Percentiles rank a stretch among this genome's conserved stretches.
Evolutionary conservation across 2,113 vertebrate genomes (phyloP).

Genomic region (Solenodon paradoxus): DNA sequence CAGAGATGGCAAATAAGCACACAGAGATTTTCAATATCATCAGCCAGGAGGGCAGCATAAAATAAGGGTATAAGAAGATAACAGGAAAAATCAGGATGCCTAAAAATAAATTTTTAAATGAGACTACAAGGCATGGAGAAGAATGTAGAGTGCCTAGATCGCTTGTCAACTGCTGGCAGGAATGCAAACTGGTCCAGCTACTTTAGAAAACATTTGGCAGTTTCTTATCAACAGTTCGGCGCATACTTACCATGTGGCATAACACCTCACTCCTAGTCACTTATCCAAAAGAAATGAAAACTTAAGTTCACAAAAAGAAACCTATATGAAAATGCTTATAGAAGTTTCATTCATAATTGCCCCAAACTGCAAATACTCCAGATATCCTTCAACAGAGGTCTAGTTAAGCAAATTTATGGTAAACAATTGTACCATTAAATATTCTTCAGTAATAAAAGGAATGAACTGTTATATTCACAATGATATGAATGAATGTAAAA

Average conservation of each 20-base stretch:
- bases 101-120: neutral
- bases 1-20: neutral
- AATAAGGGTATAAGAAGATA: constrained; percentile 8
- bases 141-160: neutral
- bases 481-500: neutral
- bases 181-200: neutral
- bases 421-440: neutral
- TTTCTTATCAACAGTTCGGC: constrained; percentile 31
- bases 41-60: neutral
- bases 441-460: neutral
- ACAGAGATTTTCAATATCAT: constrained; percentile 1
- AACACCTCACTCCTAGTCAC: neutral
- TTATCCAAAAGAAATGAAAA: constrained; percentile 24
- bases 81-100: neutral
- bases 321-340: neutral
- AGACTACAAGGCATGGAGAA: neutral
- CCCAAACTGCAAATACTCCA: neutral
- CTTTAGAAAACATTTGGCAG: neutral
- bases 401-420: neutral
- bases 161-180: neutral
- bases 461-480: neutral
- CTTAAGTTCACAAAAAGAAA: neutral
- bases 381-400: neutral
- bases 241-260: neutral
- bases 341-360: neutral